Percentiles rank a stretch among this genome's conserved stretches.
phyloP scores from a whole-genome alignment of 2,888 invertebrate genomes.

The Cephalotes varians region DNA sequence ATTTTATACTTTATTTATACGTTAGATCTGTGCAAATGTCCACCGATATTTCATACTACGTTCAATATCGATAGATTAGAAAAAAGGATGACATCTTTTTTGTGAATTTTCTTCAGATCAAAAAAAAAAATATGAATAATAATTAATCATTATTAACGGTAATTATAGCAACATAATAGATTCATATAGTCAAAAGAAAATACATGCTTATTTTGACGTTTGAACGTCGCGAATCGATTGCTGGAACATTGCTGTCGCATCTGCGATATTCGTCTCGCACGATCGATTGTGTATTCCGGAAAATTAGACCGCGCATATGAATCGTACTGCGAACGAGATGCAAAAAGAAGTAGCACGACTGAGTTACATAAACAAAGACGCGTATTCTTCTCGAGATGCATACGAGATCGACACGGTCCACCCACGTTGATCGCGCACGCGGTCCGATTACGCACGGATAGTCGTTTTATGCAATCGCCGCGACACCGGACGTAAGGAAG shows the following conservation, averaged over 20 bases:
- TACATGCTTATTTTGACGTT: not conserved
- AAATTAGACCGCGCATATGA: not conserved
- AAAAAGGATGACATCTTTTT: not conserved
- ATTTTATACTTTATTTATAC: not conserved
- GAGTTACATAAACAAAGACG: constrained; percentile 14
- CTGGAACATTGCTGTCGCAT: not conserved
- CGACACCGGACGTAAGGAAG: not conserved
- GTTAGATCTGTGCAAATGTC: not conserved
- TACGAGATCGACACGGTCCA: constrained; percentile 19
- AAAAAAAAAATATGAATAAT: not conserved
- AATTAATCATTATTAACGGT: not conserved
- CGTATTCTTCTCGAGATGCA: constrained; percentile 15
- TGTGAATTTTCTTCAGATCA: not conserved
- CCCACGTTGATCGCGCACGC: not conserved
- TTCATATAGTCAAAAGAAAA: not conserved
- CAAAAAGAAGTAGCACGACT: not conserved
- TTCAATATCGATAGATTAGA: not conserved
- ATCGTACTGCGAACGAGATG: not conserved
- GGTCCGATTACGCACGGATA: constrained; percentile 17
- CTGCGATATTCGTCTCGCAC: not conserved
- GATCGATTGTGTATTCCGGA: not conserved
- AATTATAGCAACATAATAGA: not conserved
- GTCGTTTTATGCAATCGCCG: not conserved
- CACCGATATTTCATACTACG: not conserved
- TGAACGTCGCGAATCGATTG: not conserved